phyloP scores from a whole-genome alignment of 2,113 vertebrate genomes.

The Trematomus loennbergii region DNA sequence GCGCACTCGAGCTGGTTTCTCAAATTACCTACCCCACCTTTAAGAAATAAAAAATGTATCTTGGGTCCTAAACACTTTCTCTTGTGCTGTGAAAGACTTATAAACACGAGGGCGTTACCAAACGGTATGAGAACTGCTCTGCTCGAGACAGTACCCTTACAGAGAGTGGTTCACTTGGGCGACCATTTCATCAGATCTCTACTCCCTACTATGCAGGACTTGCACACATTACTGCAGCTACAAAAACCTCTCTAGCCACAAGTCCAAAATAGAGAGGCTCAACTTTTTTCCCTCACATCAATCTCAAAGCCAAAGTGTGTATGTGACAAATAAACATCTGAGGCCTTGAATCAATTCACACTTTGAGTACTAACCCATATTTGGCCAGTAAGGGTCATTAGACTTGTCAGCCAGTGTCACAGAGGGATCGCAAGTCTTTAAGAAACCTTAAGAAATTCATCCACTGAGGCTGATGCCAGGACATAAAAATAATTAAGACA shows the following conservation, averaged over 20 bases:
- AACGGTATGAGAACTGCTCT: neutral
- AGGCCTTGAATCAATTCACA: neutral
- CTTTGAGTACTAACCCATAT: neutral
- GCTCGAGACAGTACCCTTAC: neutral
- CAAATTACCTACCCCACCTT: too few species aligned
- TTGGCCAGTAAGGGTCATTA: neutral
- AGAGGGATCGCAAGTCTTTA: constrained; percentile 28
- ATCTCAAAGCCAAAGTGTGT: neutral
- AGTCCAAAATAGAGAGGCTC: too few species aligned
- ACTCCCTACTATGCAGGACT: constrained; percentile 4
- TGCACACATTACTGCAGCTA: neutral
- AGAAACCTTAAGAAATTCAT: constrained; percentile 48
- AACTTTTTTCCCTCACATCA: constrained; percentile 1
- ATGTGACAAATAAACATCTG: neutral
- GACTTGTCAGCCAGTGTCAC: constrained; percentile 10
- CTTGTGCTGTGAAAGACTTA: neutral
- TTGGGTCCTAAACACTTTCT: neutral
- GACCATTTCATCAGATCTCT: constrained; percentile 2
- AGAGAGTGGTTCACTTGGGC: neutral
- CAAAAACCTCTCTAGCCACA: neutral
- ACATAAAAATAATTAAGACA: constrained; percentile 70
- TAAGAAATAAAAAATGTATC: neutral
- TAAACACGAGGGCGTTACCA: neutral
- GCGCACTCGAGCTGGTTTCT: too few species aligned
- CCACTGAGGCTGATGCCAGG: constrained; percentile 48